Base-by-base conservation (phyloP, 2,888 invertebrate species). In the Amblyteles armatorius region DNA sequence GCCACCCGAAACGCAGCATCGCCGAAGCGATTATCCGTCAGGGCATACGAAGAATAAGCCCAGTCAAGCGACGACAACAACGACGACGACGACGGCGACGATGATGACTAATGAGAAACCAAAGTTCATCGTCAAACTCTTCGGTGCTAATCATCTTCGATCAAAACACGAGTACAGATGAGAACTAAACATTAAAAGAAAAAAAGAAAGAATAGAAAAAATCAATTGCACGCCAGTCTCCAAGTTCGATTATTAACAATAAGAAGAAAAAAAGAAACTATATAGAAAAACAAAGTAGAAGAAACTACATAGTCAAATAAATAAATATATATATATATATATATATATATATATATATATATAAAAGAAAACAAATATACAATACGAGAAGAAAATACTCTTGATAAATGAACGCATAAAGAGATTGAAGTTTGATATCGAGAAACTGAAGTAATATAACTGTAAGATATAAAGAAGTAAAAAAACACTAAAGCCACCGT, bases 171-270 rank as follows among this genome's bases (percentile, higher is more conserved):
- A 57, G 55, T 72, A 44, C 77, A 81, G 84, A 81, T 84, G 84
- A 84, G 81, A 52, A 63, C 40, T 44, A 48, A 63, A 33, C 19
- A 44, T 55, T 50, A 36, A 22, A 40, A 26, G 44, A 29, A 16
- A 73, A 73, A 63, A 48, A 16, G 16, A 60, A 29, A 11, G 11
- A 29, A 60, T 26, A 26, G 26, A 26, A 29, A 60, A 22, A 60
- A 60, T 1, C 22, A 71, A 71, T 52, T 76, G 71, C 63, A 48
- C 48, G 68, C 29, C 68, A 72, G 60, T 82, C 85, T 82, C 82
- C 82, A 85, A 85, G 85, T 85, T 85, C 79, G 82, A 85, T 82
- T 50, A 84, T 76, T 82, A 76, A 79, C 36, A 33, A 50, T 79
- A 79, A 80, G 50, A 68, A 29, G 29, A 68, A 2, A 52, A 55